These are phyloP conservation scores for Sebastes aleutianus DNA, from an alignment of 2,797 vertebrate genomes.

Conservation along the genomic window DNA sequence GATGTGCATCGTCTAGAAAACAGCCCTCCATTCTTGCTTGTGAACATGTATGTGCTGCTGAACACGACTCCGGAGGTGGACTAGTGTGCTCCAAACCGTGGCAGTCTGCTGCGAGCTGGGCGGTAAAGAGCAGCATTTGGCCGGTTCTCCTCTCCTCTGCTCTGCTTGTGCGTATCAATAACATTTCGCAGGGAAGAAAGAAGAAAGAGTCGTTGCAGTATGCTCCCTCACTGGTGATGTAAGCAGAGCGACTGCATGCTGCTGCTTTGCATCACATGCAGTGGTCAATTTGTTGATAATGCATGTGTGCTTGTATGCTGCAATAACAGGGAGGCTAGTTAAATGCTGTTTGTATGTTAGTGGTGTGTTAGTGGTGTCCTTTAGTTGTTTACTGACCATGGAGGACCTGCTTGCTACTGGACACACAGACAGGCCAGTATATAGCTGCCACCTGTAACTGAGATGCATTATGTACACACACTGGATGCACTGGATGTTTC, in stretches of 20 bases:
- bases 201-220: slow-evolving; percentile 74
- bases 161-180: slow-evolving; percentile 80
- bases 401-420: slow-evolving; percentile 56
- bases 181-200: slow-evolving; percentile 73
- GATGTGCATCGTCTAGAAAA: slow-evolving; percentile 62
- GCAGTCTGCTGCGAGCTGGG: slow-evolving; percentile 37
- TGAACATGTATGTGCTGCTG: slow-evolving; percentile 64
- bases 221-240: slow-evolving; percentile 74
- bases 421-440: slow-evolving; percentile 60
- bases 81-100: slow-evolving; percentile 39
- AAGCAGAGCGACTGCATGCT: slow-evolving; percentile 76
- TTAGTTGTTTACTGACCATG: slow-evolving; percentile 67
- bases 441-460: slow-evolving; percentile 80
- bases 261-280: slow-evolving; percentile 77
- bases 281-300: slow-evolving; percentile 71
- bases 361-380: slow-evolving; percentile 44
- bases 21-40: slow-evolving; percentile 56
- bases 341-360: slow-evolving; percentile 10
- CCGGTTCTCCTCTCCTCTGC: slow-evolving; percentile 37
- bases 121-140: slow-evolving; percentile 49
- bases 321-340: not conserved
- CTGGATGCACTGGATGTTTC: slow-evolving; percentile 22
- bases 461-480: slow-evolving; percentile 54
- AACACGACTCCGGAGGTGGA: slow-evolving; percentile 56
- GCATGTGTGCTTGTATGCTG: slow-evolving; percentile 28